Evolutionary conservation across 2,888 invertebrate genomes (phyloP).

Genomic region (Eudemis profundana): DNA sequence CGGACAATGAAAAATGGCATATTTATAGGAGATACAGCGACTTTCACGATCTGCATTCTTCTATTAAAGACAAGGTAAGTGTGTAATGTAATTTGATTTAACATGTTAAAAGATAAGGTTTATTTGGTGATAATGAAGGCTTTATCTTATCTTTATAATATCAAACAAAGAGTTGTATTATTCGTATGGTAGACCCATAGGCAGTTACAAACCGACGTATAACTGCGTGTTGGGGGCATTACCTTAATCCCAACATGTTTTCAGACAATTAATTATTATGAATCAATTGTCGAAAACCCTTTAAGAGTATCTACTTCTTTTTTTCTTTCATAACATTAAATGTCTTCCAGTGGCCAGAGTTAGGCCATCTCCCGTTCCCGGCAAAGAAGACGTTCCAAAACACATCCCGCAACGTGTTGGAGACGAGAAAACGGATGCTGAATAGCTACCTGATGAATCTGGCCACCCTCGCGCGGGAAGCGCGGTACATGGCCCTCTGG

Average conservation of each 20-base stretch:
- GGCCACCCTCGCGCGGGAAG: slow-evolving; percentile 68
- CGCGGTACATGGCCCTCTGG: slow-evolving; percentile 72
- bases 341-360: slow-evolving; percentile 89
- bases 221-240: no score
- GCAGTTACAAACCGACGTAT: no score
- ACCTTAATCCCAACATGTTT: no score
- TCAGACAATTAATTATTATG: no score
- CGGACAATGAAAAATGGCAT: slow-evolving; percentile 93
- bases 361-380: slow-evolving; percentile 92
- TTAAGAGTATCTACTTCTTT: no score
- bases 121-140: no score
- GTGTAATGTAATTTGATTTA: neutral
- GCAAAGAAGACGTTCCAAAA: slow-evolving; percentile 98
- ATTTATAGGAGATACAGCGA: slow-evolving; percentile 97
- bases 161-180: no score
- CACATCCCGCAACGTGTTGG: slow-evolving; percentile 93
- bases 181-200: no score
- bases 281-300: no score
- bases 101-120: no score
- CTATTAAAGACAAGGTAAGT: slow-evolving; percentile 89
- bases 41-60: slow-evolving; percentile 94
- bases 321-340: neutral
- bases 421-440: slow-evolving; percentile 92
- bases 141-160: no score
- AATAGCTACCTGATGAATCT: slow-evolving; percentile 92